Conservation (phyloP, 2,888 invertebrate species). For the Erebia aethiops region DNA sequence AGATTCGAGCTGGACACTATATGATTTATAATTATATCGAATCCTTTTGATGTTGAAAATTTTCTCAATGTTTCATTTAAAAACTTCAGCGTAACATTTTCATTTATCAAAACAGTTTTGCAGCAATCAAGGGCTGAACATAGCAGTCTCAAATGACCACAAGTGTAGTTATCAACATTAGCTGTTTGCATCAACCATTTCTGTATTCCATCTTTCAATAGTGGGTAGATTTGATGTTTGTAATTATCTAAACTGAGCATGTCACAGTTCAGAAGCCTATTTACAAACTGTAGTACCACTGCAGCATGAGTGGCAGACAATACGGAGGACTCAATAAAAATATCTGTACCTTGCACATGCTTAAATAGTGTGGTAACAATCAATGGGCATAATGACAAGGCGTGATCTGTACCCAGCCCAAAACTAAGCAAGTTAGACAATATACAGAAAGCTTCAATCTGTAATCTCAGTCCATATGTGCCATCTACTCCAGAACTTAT, state of each 20-base stretch:
- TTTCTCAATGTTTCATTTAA: slow-evolving; percentile 58
- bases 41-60: slow-evolving; percentile 73
- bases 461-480: slow-evolving; percentile 80
- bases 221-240: slow-evolving; percentile 66
- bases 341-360: slow-evolving; percentile 82
- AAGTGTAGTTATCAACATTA: slow-evolving; percentile 66
- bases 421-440: slow-evolving; percentile 82
- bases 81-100: slow-evolving; percentile 58
- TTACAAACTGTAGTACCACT: slow-evolving; percentile 77
- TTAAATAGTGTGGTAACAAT: slow-evolving; percentile 82
- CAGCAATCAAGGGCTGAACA: slow-evolving; percentile 70
- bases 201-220: slow-evolving; percentile 66
- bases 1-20: slow-evolving; percentile 68
- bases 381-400: slow-evolving; percentile 77
- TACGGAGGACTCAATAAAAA: slow-evolving; percentile 70
- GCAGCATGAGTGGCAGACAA: slow-evolving; percentile 83
- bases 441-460: slow-evolving; percentile 85
- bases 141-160: slow-evolving; percentile 67
- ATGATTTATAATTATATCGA: slow-evolving; percentile 67
- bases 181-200: slow-evolving; percentile 79
- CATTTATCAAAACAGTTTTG: slow-evolving; percentile 58
- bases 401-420: slow-evolving; percentile 72
- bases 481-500: slow-evolving; percentile 79
- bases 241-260: slow-evolving; percentile 52
- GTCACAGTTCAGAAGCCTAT: slow-evolving; percentile 57